Evolutionary conservation across 2,888 invertebrate genomes (phyloP).

Genomic region (Lordiphosa andalusiaca): DNA sequence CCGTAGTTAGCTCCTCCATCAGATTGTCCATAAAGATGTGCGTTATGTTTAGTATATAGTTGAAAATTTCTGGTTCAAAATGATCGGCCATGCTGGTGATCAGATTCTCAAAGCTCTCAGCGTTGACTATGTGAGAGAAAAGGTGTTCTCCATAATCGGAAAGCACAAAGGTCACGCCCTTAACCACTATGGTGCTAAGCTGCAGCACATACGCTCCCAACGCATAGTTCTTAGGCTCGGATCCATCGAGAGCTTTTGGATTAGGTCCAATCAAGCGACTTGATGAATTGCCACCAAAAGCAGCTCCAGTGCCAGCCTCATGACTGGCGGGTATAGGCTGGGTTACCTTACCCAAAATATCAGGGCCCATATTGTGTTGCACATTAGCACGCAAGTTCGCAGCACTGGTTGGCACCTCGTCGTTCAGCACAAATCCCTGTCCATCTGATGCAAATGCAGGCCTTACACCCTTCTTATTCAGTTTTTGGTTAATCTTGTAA

Average conservation of each 20-base stretch:
- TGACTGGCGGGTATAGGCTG: conserved; percentile 57
- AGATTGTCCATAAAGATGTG: conserved; percentile 41
- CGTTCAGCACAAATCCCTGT: conserved; percentile 67
- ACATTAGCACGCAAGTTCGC: conserved; percentile 66
- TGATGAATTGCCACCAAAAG: background rate
- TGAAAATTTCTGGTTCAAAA: conserved; percentile 22
- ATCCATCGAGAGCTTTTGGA: conserved; percentile 1
- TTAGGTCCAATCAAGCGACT: conserved; percentile 17
- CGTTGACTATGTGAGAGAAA: conserved; percentile 42
- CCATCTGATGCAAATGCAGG: conserved; percentile 66
- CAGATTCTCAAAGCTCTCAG: conserved; percentile 46
- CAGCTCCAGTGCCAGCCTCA: conserved; percentile 1
- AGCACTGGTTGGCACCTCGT: conserved; percentile 63
- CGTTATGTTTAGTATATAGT: conserved; percentile 45
- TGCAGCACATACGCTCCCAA: conserved; percentile 28
- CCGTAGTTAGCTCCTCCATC: conserved; percentile 27
- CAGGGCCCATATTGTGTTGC: conserved; percentile 69
- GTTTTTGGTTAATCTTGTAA: conserved; percentile 66
- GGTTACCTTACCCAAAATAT: conserved; percentile 61
- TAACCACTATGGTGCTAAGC: conserved; percentile 33
- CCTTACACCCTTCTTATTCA: conserved; percentile 64
- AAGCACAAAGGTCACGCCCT: conserved; percentile 20
- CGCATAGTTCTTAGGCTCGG: conserved; percentile 24
- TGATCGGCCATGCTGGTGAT: conserved; percentile 41
- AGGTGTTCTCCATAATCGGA: conserved; percentile 26